A percentile compares a stretch with the other conserved stretches of the same genome.
phyloP scores from a whole-genome alignment of 2,797 vertebrate genomes.

The Garrulus glandarius region DNA sequence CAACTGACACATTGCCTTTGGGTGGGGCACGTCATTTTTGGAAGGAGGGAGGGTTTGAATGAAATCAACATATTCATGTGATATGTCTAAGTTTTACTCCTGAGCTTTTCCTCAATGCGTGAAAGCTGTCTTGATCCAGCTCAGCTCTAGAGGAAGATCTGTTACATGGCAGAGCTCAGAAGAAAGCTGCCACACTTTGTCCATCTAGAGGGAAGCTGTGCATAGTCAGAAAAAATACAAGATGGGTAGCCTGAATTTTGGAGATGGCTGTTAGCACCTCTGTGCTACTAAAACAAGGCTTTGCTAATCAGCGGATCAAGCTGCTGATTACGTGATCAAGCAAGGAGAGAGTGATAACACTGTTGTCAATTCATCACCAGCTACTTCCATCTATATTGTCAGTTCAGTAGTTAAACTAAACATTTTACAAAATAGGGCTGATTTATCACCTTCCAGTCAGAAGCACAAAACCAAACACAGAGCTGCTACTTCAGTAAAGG shows the following conservation, averaged over 20 bases:
- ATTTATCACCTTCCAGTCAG: background rate
- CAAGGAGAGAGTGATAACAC: background rate
- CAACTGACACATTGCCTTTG: background rate
- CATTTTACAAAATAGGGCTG: conserved; percentile 6
- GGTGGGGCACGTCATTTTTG: background rate
- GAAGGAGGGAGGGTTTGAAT: background rate
- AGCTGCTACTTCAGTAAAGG: background rate
- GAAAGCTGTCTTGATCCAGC: background rate
- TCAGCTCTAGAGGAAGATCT: background rate
- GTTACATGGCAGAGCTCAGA: background rate
- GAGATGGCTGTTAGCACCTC: background rate
- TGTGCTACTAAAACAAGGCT: background rate
- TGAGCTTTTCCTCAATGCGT: background rate
- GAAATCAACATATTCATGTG: background rate
- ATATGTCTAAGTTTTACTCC: background rate
- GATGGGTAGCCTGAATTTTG: background rate
- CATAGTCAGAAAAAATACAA: background rate
- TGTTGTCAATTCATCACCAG: background rate
- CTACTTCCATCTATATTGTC: background rate
- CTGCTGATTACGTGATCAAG: conserved; percentile 22
- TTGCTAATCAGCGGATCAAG: background rate
- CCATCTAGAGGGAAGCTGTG: background rate
- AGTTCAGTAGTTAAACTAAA: conserved; percentile 24
- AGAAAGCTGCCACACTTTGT: background rate
- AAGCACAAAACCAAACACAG: background rate